Conservation (phyloP, 2,113 vertebrate species). For the Budorcas taxicolor region DNA sequence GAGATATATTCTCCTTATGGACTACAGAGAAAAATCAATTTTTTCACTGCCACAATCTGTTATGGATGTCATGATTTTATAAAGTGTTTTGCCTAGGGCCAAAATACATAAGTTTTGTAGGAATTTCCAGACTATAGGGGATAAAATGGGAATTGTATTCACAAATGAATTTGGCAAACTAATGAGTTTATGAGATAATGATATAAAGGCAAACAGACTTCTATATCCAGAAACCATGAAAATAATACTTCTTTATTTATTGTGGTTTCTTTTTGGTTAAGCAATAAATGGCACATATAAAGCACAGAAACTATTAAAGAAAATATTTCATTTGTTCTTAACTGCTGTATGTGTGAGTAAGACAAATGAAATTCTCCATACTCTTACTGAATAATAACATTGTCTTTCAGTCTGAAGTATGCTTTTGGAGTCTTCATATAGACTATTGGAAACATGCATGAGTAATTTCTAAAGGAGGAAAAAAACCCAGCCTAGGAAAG, state of each 20-base stretch:
- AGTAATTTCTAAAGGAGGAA: not conserved
- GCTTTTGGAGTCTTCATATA: not conserved
- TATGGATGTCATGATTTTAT: not conserved
- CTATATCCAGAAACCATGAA: not conserved
- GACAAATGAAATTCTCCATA: not conserved
- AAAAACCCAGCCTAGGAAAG: not conserved
- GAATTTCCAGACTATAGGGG: not conserved
- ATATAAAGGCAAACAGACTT: not conserved
- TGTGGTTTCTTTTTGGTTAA: not conserved
- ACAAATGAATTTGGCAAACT: conserved; percentile 4
- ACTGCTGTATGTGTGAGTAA: not conserved
- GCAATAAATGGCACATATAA: not conserved
- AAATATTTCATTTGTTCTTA: not conserved
- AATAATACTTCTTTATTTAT: not conserved
- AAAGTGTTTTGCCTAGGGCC: not conserved
- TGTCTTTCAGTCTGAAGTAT: not conserved
- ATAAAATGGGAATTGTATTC: not conserved
- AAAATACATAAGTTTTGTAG: not conserved
- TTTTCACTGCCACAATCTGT: not conserved
- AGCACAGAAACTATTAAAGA: not conserved
- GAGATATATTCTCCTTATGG: not conserved
- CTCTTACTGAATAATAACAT: not conserved
- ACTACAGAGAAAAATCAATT: not conserved
- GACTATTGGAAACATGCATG: not conserved
- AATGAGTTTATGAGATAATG: conserved; percentile 4